Evolutionary conservation across 2,888 invertebrate genomes (phyloP), one percentile per base, ranked within the genome.

Genomic region (Isotomurus palustris): DNA sequence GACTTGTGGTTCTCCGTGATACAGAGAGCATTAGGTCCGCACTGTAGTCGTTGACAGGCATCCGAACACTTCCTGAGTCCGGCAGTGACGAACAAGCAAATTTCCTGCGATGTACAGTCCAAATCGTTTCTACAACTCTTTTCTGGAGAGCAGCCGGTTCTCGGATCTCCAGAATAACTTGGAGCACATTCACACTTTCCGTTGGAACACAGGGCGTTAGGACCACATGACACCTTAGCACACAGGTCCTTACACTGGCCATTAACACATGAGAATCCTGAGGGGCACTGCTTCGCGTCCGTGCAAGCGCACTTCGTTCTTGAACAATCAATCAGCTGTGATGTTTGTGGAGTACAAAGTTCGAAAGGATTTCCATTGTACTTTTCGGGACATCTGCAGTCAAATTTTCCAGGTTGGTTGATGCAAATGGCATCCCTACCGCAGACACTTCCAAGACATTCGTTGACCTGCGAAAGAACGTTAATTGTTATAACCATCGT

Each of bases 21-120:
- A 73, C 92, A 92, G 1, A 91, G 76, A 2, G 92, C 91, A 75
- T 92, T 92, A 0, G 91, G 91, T 12, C 92, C 92, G 73, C 92
- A 92, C 72, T 91, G 90, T 29, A 88, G 79, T 77, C 89, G 89
- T 64, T 85, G 85, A 72, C 92, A 93, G 0, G 87, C 88, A 73
- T 91, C 90, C 2, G 90, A 84, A 75, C 91, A 92, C 75, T 88
- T 88, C 53, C 91, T 80, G 3, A 83, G 74, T 27, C 85, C 86
- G 77, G 84, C 87, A 47, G 86, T 84, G 27, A 88, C 76, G 77
- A 90, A 89, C 77, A 91, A 89, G 74, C 92, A 93, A 72, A 92
- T 91, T 77, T 92, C 87, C 2, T 87, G 82, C 71, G 85, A 83
- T 65, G 83, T 83, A 73, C 93, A 93, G 69, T 91, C 88, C 1